Evolutionary conservation across 64 coral and sea anemone species (phyloP).

Genomic region (Acropora tenuis): DNA sequence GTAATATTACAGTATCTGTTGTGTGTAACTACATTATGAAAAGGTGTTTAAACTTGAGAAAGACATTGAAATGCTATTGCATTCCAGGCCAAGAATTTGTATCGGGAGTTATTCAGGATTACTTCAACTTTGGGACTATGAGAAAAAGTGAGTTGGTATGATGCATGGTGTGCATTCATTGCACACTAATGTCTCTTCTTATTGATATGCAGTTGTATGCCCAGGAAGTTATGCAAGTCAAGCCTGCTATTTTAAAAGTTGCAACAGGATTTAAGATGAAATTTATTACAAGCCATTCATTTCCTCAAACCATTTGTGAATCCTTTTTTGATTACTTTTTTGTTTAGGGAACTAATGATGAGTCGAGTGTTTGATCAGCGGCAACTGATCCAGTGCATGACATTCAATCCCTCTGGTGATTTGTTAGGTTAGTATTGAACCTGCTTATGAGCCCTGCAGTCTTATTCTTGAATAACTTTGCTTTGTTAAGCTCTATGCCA

Average conservation of each 20-base stretch:
- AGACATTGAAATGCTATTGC: background rate
- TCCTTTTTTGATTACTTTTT: background rate
- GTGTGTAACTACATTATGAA: too few relatives aligned
- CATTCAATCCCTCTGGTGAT: constrained; percentile 85
- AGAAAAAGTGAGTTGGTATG: constrained; percentile 83
- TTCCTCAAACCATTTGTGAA: too few relatives aligned
- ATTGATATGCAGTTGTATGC: too few relatives aligned
- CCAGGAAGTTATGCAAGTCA: too few relatives aligned
- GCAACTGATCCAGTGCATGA: constrained; percentile 85
- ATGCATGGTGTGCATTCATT: background rate
- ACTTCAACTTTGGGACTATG: constrained; percentile 92
- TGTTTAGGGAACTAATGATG: constrained; percentile 70
- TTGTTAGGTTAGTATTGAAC: constrained; percentile 74
- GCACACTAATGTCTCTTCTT: background rate
- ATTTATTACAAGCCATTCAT: too few relatives aligned
- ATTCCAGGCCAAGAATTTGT: constrained; percentile 80
- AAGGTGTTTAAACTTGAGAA: background rate
- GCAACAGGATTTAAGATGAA: too few relatives aligned
- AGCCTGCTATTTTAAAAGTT: too few relatives aligned
- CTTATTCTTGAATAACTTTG: too few relatives aligned
- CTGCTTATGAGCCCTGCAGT: background rate
- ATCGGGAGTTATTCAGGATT: constrained; percentile 87
- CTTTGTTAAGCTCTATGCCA: too few relatives aligned
- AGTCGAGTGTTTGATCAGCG: constrained; percentile 85
- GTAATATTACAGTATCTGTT: too few relatives aligned